Base-by-base conservation (phyloP, 2,113 vertebrate species). In the Prunella himalayana region DNA sequence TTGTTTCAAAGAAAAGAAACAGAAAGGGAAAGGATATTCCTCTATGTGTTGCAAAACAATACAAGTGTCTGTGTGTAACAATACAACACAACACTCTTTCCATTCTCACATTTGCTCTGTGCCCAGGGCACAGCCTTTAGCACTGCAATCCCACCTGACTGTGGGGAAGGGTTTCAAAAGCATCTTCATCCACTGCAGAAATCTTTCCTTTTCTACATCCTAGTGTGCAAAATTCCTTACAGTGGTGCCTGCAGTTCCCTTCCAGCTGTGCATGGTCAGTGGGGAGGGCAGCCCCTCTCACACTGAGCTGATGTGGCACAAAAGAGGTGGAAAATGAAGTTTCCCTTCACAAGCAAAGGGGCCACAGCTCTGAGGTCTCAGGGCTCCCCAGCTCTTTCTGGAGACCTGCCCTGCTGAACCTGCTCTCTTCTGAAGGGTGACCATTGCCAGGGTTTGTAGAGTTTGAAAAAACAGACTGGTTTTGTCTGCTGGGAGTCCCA, bases 1-100 rank as follows among this genome's bases (percentile, higher is more conserved):
- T 86, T 49, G 16, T 92, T 80, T 80, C 68, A 51, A 47, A 90
- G 79, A 84, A 92, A 82, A 88, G 71, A 89, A 86, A 90, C 47
- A 63, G 66, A 92, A 92, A 82, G 57, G 39, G 44, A 90, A 92
- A 86, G 63, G 54, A 23, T 0, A 2, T 45, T 72, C 25, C 31
- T 37, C 21, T 42, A 0, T 12, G 25, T 33, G 5, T 24, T 56
- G 6, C 42, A 60, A 61, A 70, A 31, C 37, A 63, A 15, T 20
- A 2, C 27, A 28, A 60, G 13, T 4, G 28, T 39, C 8, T 44
- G 0, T 10, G 37, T 24, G 3, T 17, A 44, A 18, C 22, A 39
- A 14, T 6, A 20, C 25, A 37, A 30, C 53, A 77, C 25, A 76
- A 18, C 0, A 4, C 33, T 39, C 31, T 37, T 51, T 73, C 21